Base-by-base conservation (phyloP, 2,113 vertebrate species). In the Delphinapterus leucas region DNA sequence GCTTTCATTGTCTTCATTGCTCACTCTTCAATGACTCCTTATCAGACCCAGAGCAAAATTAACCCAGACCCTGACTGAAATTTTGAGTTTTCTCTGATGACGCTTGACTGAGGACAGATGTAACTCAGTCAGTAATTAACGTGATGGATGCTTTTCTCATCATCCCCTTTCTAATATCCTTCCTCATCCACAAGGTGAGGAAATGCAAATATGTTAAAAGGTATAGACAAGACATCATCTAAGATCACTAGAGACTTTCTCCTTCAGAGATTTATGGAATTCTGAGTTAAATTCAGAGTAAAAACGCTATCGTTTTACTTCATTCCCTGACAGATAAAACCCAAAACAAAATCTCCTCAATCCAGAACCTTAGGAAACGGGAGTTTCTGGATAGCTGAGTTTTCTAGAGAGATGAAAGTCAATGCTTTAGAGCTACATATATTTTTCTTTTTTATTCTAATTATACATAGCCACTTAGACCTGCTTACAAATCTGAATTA, bases 221-320 rank as follows among this genome's bases (percentile, higher is more conserved):
- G 67, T 49, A 74, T 23, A 58, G 73, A 95, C 14, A 73, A 38
- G 25, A 94, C 47, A 41, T 60, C 41, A 41, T 55, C 61, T 11
- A 63, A 58, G 17, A 47, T 36, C 49, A 33, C 89, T 89, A 70
- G n/a, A 61, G 41, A 86, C 63, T 68, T 41, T 84, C 36, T 90
- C n/a, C 90, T 82, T 77, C 25, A 38, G 87, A 93, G 47, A 86
- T 20, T 38, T 60, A 80, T 41, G 60, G 13, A 96, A 60, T 6
- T 6, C 5, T 44, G 58, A 94, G 33, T 81, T 90, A 84, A 85
- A 82, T 49, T 68, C 88, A 61, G 96, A 92, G 44, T 76, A 77
- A 83, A 96, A 91, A 93, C 73, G 44, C 68, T 79, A 23, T 91
- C 61, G 58, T 68, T 92, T 94, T 44, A 47, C 55, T 91, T 85